phyloP scores from a whole-genome alignment of 2,888 invertebrate genomes.

The Eupeodes latifasciatus region DNA sequence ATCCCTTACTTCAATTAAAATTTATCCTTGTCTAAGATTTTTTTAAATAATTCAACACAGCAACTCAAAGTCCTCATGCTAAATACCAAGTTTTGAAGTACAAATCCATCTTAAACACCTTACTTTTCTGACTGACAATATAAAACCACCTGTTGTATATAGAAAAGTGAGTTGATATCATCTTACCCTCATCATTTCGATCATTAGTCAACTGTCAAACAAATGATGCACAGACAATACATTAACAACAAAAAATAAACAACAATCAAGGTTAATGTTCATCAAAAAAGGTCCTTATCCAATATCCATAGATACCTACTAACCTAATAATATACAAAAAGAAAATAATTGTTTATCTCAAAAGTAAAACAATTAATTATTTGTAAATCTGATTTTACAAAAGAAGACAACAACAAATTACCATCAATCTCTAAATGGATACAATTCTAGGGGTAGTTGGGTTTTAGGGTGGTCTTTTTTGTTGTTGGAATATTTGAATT shows the following conservation, averaged over 20 bases:
- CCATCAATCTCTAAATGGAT: neutral
- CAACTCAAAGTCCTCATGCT: too few species aligned
- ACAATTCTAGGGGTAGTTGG: neutral
- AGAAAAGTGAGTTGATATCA: neutral
- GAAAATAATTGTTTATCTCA: neutral
- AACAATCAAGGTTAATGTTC: neutral
- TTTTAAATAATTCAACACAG: too few species aligned
- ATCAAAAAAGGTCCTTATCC: neutral
- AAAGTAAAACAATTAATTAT: constrained; percentile 15
- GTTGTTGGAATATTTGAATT: neutral
- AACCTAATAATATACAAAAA: neutral
- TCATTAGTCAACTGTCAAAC: constrained; percentile 21
- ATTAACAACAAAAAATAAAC: neutral
- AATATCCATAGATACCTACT: too few species aligned
- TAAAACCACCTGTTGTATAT: neutral
- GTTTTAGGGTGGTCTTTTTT: neutral
- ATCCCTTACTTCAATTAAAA: too few species aligned
- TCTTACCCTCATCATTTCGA: constrained; percentile 10
- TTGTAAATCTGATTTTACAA: neutral
- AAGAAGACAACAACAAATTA: neutral
- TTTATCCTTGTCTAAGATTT: too few species aligned
- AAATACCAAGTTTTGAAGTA: too few species aligned
- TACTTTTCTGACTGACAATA: too few species aligned
- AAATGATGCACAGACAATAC: neutral
- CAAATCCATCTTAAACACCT: too few species aligned